Percentiles rank a stretch among this genome's conserved stretches.
Conservation (phyloP, 2,888 invertebrate genomes). For the Temnothorax ravouxi region DNA sequence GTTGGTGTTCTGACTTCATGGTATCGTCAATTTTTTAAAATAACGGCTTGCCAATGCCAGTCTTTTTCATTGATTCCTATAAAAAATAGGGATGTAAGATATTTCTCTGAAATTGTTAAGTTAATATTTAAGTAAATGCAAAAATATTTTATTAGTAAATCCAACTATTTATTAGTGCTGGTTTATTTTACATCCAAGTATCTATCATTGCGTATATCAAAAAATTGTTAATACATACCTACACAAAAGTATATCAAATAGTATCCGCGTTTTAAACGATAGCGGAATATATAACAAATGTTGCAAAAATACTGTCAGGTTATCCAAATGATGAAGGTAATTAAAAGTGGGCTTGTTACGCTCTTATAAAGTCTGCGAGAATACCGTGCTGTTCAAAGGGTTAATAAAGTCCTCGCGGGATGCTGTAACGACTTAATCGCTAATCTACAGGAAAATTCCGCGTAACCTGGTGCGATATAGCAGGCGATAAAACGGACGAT, state of each 20-base stretch:
- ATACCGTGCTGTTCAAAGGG: background rate
- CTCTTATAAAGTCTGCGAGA: slow-evolving; percentile 8
- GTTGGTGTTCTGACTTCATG: background rate
- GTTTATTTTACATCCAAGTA: background rate
- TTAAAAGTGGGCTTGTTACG: slow-evolving; percentile 32
- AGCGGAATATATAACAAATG: background rate
- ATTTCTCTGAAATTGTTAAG: background rate
- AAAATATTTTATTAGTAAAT: background rate
- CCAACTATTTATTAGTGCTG: background rate
- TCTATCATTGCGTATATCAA: background rate
- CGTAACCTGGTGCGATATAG: slow-evolving; percentile 45
- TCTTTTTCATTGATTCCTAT: background rate
- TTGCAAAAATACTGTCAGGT: background rate
- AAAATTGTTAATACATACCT: background rate
- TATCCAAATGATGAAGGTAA: slow-evolving; percentile 22
- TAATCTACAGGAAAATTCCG: slow-evolving; percentile 46
- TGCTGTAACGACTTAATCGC: slow-evolving; percentile 28
- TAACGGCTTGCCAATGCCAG: background rate
- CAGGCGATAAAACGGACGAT: slow-evolving; percentile 33
- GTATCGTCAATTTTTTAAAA: background rate
- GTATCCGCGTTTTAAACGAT: background rate
- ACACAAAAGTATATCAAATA: background rate
- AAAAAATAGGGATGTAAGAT: background rate
- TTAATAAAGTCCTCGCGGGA: slow-evolving; percentile 45
- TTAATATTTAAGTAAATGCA: background rate